Conservation (phyloP, 1,140 invertebrate genomes). For the Tetragnatha versicolor region DNA sequence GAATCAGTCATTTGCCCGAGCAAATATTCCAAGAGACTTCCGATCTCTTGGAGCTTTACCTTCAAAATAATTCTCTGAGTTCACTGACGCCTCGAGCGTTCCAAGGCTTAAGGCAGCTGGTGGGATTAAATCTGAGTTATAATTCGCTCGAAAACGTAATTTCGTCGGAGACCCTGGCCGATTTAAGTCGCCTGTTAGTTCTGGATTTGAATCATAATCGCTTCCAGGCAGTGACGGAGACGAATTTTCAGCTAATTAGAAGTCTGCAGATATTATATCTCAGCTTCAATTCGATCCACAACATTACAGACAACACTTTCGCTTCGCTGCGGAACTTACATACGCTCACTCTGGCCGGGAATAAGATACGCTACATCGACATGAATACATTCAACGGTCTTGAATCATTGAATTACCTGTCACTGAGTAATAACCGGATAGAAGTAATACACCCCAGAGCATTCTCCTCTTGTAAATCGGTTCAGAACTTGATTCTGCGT, state of each 20-base stretch:
- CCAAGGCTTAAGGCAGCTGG: conserved; percentile 49
- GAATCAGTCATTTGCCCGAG: conserved; percentile 78
- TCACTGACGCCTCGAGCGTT: conserved; percentile 44
- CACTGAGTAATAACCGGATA: conserved; percentile 81
- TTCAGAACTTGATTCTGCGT: conserved; percentile 61
- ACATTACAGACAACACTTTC: conserved; percentile 67
- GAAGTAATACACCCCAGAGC: conserved; percentile 58
- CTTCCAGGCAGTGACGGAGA: conserved; percentile 78
- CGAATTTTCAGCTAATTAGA: conserved; percentile 72
- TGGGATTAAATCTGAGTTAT: conserved; percentile 55
- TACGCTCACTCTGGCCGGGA: conserved; percentile 79
- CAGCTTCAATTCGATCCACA: conserved; percentile 59
- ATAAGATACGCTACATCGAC: conserved; percentile 79
- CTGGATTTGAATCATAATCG: conserved; percentile 86
- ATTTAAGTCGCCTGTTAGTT: conserved; percentile 75
- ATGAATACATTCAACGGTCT: conserved; percentile 83
- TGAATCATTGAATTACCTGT: conserved; percentile 82
- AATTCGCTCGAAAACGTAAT: conserved; percentile 48
- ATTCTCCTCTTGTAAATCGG: conserved; percentile 58
- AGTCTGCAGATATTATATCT: conserved; percentile 58
- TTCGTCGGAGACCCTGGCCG: conserved; percentile 47
- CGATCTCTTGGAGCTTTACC: conserved; percentile 78
- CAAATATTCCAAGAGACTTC: conserved; percentile 76
- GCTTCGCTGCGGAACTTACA: conserved; percentile 83
- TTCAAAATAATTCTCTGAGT: conserved; percentile 85